Evolutionary conservation across 2,888 invertebrate genomes (phyloP), one percentile per base, ranked within the genome.

Genomic region (Eristalinus aeneus): DNA sequence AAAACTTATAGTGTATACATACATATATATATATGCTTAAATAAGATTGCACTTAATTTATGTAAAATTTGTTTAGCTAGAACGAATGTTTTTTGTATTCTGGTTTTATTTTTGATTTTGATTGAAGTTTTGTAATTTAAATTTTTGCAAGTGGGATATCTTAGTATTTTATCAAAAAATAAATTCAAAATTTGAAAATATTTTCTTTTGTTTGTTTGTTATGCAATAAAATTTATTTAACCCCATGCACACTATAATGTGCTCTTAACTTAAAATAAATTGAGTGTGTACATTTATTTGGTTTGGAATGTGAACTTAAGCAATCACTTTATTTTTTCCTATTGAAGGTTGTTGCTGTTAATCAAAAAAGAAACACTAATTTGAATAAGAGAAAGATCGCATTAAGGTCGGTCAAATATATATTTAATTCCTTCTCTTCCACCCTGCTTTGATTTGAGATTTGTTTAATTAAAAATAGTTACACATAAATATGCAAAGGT

Each of bases 11-110:
- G n/a, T 46, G 46, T 46, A 46, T 46, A 46, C 12, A 16, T 64
- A 68, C 67, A 63, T 16, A 16, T 64, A 68, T 71, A 68, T 72
- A 46, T 46, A 46, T 76, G 68, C 72, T 73, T 80, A 77, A 81
- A 85, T 85, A 85, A 85, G 85, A 85, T 85, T 85, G 85, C 85
- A 85, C 85, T 85, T 85, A 85, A 81, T 85, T 58, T 75, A 76
- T 61, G 60, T 76, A 85, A 80, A 85, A 77, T 85, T 85, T 81
- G 31, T 85, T 85, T 85, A 85, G 67, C 85, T 85, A 85, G 54
- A 77, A 85, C 36, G 63, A 73, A 75, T 79, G 22, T 46, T 22
- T 63, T 36, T n/a, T n/a, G n/a, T n/a, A n/a, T n/a, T n/a, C n/a
- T n/a, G n/a, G n/a, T n/a, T n/a, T n/a, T n/a, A 6, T 8, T 64